Conservation (phyloP, 1,140 invertebrate genomes). For the Panulirus ornatus region DNA sequence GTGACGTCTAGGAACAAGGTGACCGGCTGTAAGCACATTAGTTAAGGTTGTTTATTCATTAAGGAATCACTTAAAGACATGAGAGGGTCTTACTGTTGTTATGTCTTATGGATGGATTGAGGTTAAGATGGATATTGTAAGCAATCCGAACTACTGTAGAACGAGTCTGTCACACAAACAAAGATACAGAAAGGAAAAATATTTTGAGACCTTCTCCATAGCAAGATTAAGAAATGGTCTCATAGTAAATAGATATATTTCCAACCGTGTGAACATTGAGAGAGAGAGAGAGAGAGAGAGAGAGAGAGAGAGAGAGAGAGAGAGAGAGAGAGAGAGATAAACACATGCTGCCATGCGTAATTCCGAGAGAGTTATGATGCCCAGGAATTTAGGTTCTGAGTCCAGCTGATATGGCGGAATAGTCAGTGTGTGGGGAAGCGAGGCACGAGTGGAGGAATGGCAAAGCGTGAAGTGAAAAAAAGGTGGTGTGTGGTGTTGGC, state of each 20-base stretch:
- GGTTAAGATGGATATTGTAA: too few relatives aligned
- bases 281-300: too few relatives aligned
- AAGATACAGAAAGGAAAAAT: too few relatives aligned
- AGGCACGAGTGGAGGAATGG: neutral
- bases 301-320: constrained; percentile 24
- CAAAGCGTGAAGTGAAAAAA: neutral
- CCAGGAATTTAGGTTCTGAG: constrained; percentile 18
- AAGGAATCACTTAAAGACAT: too few relatives aligned
- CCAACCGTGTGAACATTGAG: neutral
- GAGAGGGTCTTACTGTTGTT: too few relatives aligned
- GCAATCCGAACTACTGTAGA: too few relatives aligned
- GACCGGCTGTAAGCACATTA: too few relatives aligned
- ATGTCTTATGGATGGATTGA: too few relatives aligned
- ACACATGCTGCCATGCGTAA: constrained; percentile 30
- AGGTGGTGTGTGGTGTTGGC: neutral
- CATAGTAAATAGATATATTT: neutral
- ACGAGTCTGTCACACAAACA: too few relatives aligned
- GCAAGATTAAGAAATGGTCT: neutral
- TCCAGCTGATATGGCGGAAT: constrained; percentile 1
- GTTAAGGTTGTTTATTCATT: too few relatives aligned
- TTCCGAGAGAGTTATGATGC: constrained; percentile 13
- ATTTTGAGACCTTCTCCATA: neutral
- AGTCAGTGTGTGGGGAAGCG: neutral
- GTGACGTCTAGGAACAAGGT: too few relatives aligned
- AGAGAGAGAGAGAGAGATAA: constrained; percentile 8